Conservation (phyloP, 2,888 invertebrate genomes). For the Drosophila ezoana region DNA sequence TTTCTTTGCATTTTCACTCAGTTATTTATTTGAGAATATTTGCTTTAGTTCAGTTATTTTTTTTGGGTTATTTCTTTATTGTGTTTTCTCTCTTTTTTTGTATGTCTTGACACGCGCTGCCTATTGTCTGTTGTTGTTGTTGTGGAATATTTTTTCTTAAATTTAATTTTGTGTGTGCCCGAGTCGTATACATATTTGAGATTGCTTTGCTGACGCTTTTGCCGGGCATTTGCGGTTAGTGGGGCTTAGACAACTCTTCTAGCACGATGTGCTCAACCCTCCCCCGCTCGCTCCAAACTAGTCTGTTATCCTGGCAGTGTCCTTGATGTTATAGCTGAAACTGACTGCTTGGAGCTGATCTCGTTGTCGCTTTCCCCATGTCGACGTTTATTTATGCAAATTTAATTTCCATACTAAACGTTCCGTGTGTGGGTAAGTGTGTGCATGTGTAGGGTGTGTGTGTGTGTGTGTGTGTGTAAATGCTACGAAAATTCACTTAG, state of each 20-base stretch:
- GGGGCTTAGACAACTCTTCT: slow-evolving; percentile 56
- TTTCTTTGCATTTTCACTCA: slow-evolving; percentile 19
- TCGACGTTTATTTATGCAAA: slow-evolving; percentile 81
- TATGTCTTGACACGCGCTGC: slow-evolving; percentile 51
- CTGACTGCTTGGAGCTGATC: slow-evolving; percentile 46
- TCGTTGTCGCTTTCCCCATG: slow-evolving; percentile 67
- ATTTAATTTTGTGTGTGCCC: slow-evolving; percentile 67
- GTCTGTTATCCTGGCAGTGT: slow-evolving; percentile 58
- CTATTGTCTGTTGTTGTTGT: slow-evolving; percentile 30
- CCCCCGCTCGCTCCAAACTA: slow-evolving; percentile 4
- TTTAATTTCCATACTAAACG: slow-evolving; percentile 80
- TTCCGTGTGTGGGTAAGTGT: slow-evolving; percentile 44
- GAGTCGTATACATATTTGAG: slow-evolving; percentile 70
- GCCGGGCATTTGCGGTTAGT: slow-evolving; percentile 41
- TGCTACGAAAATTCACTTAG: slow-evolving; percentile 68
- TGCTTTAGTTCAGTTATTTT: not conserved
- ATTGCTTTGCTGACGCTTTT: slow-evolving; percentile 50
- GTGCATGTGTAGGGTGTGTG: slow-evolving; percentile 8
- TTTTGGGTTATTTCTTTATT: slow-evolving; percentile 16
- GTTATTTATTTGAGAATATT: slow-evolving; percentile 17
- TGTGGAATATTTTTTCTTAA: slow-evolving; percentile 22
- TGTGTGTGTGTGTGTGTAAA: slow-evolving; percentile 23
- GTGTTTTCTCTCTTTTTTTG: slow-evolving; percentile 22
- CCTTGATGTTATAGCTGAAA: slow-evolving; percentile 49
- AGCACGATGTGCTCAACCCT: slow-evolving; percentile 24